Percentiles rank a stretch among this genome's conserved stretches.
Evolutionary conservation across 2,888 invertebrate species (phyloP).

Genomic region (Syritta pipiens): DNA sequence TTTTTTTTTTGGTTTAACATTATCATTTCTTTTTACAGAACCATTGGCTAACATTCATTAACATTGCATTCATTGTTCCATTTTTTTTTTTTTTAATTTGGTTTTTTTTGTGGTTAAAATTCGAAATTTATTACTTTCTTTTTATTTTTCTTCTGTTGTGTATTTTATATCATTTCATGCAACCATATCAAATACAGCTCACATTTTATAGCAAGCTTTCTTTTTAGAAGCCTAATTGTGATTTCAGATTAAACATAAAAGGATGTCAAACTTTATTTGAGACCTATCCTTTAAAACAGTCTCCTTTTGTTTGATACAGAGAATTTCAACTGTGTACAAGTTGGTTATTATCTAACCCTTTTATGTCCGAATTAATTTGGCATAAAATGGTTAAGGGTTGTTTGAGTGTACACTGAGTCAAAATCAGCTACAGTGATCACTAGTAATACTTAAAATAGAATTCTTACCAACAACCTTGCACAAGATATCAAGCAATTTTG

Average conservation of each 20-base stretch:
- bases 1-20: constrained; percentile 41
- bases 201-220: neutral
- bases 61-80: constrained; percentile 38
- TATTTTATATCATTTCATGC: constrained; percentile 31
- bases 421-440: no score
- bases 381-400: no score
- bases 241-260: neutral
- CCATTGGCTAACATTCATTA: constrained; percentile 66
- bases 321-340: no score
- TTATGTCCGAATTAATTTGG: no score
- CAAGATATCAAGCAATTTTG: no score
- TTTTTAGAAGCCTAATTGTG: neutral
- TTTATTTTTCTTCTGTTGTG: constrained; percentile 1
- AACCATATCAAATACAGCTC: constrained; percentile 36
- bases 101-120: constrained; percentile 8
- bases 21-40: constrained; percentile 1
- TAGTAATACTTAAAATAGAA: no score
- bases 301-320: no score
- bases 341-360: no score
- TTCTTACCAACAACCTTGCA: no score
- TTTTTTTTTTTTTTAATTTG: constrained; percentile 3
- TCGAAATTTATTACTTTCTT: constrained; percentile 25
- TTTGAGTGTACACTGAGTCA: no score
- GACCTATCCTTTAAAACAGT: no score
- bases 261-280: neutral